A percentile compares a stretch with the other conserved stretches of the same genome.
Conservation (phyloP, 2,113 vertebrate genomes). For the Mormyrus iriodes region DNA sequence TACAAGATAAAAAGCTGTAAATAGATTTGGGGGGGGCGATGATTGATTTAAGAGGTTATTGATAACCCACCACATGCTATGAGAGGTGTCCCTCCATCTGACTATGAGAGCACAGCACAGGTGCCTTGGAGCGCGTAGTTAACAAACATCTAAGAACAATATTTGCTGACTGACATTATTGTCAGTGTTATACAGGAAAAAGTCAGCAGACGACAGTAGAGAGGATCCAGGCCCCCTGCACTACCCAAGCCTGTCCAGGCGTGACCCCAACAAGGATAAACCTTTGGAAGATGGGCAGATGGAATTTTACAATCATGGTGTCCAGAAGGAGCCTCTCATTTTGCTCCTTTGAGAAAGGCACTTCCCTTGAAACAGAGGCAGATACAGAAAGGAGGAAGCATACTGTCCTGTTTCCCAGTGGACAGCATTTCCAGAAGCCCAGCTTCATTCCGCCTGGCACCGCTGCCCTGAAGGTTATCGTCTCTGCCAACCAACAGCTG, state of each 20-base stretch:
- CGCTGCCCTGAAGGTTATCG: neutral
- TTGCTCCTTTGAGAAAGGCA: neutral
- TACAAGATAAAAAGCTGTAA: too few species aligned
- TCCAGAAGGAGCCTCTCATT: neutral
- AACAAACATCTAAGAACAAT: neutral
- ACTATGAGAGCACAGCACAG: too few species aligned
- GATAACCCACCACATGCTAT: too few species aligned
- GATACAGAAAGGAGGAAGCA: neutral
- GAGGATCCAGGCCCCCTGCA: neutral
- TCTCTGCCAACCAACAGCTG: neutral
- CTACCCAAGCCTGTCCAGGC: neutral
- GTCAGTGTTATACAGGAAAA: neutral
- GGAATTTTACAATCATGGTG: neutral
- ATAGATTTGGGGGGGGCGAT: too few species aligned
- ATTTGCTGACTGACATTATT: neutral
- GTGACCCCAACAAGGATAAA: neutral
- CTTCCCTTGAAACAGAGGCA: neutral
- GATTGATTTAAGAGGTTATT: too few species aligned
- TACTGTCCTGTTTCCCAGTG: neutral
- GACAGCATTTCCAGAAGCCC: neutral
- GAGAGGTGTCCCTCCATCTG: too few species aligned
- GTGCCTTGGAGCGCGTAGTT: neutral
- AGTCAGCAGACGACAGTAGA: neutral
- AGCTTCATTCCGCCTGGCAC: neutral
- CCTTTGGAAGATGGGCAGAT: neutral